phyloP scores from a whole-genome alignment of 2,888 invertebrate species.

The Limnephilus lunatus region DNA sequence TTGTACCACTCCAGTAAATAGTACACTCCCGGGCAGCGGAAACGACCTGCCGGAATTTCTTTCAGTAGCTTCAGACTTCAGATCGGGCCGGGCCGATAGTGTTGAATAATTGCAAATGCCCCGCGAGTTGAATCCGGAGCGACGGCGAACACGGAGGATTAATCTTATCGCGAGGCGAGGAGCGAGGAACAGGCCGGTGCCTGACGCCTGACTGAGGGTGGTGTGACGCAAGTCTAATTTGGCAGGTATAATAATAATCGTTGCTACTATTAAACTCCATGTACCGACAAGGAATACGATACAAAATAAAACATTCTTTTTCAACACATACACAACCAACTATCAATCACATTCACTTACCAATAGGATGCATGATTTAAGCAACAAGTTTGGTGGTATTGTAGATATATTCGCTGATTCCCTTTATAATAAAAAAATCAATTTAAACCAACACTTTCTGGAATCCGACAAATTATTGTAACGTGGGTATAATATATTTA shows the following conservation, averaged over 20 bases:
- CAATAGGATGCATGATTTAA: no score
- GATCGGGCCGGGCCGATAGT: conserved; percentile 63
- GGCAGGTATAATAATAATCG: background rate
- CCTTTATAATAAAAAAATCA: no score
- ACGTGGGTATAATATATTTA: no score
- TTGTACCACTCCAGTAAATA: conserved; percentile 18
- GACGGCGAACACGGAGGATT: conserved; percentile 54
- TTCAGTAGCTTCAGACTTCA: conserved; percentile 41
- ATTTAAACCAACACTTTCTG: no score
- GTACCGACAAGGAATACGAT: no score
- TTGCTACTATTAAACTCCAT: no score
- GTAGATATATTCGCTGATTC: no score
- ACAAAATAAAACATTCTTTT: no score
- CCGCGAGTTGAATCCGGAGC: conserved; percentile 60
- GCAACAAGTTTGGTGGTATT: no score
- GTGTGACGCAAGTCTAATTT: background rate
- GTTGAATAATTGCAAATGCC: conserved; percentile 64
- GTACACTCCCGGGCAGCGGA: background rate
- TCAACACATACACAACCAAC: no score
- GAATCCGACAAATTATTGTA: no score
- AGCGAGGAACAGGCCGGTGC: conserved; percentile 26
- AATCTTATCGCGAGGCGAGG: conserved; percentile 59
- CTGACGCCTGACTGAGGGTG: background rate
- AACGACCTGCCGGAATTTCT: conserved; percentile 53
- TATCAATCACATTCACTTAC: no score